These are phyloP conservation scores for Sphaerophoria taeniata DNA, from an alignment of 2,888 invertebrate species.

Conservation along the genomic window DNA sequence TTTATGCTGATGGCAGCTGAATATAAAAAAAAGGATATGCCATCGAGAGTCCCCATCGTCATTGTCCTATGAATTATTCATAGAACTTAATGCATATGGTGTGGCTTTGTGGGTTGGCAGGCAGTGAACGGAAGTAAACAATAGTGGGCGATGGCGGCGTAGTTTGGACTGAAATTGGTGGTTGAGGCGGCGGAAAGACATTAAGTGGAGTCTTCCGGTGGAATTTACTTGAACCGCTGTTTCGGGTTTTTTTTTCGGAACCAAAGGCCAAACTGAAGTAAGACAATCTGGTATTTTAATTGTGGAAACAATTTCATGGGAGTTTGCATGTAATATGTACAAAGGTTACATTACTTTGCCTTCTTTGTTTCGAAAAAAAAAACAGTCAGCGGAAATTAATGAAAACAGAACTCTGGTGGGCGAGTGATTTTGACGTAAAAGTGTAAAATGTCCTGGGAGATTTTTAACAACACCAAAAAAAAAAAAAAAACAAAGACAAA, in stretches of 20 bases:
- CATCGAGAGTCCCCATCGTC: constrained; percentile 26
- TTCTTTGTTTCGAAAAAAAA: too few relatives aligned
- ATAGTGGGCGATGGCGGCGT: background rate
- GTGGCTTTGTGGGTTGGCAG: constrained; percentile 33
- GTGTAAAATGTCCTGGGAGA: constrained; percentile 12
- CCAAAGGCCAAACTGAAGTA: background rate
- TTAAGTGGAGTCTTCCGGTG: constrained; percentile 23
- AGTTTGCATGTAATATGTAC: too few relatives aligned
- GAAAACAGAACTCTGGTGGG: too few relatives aligned
- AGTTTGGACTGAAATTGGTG: background rate
- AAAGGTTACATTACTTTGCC: too few relatives aligned
- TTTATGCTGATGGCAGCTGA: too few relatives aligned
- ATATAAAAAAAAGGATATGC: constrained; percentile 33
- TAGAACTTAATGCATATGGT: constrained; percentile 68
- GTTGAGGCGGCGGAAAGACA: background rate
- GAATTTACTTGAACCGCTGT: constrained; percentile 6
- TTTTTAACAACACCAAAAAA: background rate
- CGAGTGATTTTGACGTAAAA: background rate
- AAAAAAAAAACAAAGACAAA: constrained; percentile 3
- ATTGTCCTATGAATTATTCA: constrained; percentile 70
- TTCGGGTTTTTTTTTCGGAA: too few relatives aligned
- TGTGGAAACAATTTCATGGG: constrained; percentile 63
- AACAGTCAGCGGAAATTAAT: too few relatives aligned
- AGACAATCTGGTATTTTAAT: constrained; percentile 61
- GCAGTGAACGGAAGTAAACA: background rate